Percentiles rank a stretch among this genome's conserved stretches.
These are phyloP conservation scores for Numenius arquata DNA, from an alignment of 2,113 vertebrate genomes.

Conservation along the genomic window DNA sequence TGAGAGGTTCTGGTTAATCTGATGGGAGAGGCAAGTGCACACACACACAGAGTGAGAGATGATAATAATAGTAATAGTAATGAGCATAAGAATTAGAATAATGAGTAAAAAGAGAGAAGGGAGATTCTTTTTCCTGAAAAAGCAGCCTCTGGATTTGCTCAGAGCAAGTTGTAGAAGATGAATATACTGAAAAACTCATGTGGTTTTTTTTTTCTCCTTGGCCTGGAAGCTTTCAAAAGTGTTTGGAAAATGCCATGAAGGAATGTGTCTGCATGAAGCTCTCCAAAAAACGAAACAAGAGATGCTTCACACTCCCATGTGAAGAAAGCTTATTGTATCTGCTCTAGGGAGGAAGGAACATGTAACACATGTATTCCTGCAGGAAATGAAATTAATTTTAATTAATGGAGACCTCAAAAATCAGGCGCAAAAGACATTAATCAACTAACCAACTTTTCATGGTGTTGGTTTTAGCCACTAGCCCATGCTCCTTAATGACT, in stretches of 20 bases:
- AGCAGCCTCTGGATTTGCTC: not conserved
- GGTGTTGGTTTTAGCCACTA: constrained; percentile 29
- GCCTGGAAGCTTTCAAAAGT: not conserved
- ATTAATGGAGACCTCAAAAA: constrained; percentile 63
- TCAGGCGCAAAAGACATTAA: constrained; percentile 39
- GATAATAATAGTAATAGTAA: not conserved
- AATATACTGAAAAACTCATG: not conserved
- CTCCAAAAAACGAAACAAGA: not conserved
- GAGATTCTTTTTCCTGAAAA: not conserved
- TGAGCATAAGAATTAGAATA: not conserved
- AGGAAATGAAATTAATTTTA: constrained; percentile 35
- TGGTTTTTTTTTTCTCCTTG: not conserved
- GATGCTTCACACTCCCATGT: not conserved
- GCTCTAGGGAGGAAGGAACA: not conserved
- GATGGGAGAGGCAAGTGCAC: not conserved
- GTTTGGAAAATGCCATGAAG: constrained; percentile 12
- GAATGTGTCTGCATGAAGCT: not conserved
- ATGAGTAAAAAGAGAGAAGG: not conserved
- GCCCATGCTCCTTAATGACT: constrained; percentile 13
- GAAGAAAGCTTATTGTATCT: not conserved
- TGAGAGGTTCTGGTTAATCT: not conserved
- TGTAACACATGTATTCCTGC: not conserved
- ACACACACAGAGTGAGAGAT: not conserved
- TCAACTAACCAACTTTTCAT: constrained; percentile 27
- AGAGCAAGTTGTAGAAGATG: not conserved